These are phyloP conservation scores for Python bivittatus DNA, from an alignment of 2,113 vertebrate species.

Conservation along the genomic window DNA sequence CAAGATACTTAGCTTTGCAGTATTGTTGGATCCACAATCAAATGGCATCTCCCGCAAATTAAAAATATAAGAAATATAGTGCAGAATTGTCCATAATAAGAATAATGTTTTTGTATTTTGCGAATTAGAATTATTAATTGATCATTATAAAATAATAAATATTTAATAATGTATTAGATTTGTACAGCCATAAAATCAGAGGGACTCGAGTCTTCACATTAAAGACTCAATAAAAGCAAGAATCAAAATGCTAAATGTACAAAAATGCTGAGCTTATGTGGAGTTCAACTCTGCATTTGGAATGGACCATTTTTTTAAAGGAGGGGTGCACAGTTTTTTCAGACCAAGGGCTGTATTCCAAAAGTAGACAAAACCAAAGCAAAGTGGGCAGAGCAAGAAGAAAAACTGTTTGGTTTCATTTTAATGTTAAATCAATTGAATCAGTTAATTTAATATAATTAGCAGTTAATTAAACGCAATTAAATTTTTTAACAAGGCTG, in stretches of 20 bases:
- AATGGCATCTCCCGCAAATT: background rate
- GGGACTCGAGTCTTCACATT: background rate
- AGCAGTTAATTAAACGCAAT: background rate
- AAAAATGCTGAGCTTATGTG: background rate
- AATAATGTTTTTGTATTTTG: background rate
- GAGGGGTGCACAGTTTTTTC: background rate
- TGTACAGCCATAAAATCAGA: background rate
- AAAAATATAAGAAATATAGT: background rate
- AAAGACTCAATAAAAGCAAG: background rate
- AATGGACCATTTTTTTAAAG: background rate
- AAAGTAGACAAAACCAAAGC: background rate
- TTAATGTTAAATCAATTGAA: background rate
- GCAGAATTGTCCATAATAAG: background rate
- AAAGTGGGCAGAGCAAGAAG: background rate
- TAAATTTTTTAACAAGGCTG: background rate
- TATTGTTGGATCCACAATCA: background rate
- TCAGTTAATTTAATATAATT: background rate
- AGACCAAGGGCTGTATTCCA: background rate
- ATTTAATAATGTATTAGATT: background rate
- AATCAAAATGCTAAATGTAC: background rate
- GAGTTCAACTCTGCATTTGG: background rate
- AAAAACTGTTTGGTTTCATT: background rate
- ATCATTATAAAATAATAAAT: background rate
- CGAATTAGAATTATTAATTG: background rate
- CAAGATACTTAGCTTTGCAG: background rate